Conservation (phyloP, 2,113 vertebrate genomes). For the Colossoma macropomum region DNA sequence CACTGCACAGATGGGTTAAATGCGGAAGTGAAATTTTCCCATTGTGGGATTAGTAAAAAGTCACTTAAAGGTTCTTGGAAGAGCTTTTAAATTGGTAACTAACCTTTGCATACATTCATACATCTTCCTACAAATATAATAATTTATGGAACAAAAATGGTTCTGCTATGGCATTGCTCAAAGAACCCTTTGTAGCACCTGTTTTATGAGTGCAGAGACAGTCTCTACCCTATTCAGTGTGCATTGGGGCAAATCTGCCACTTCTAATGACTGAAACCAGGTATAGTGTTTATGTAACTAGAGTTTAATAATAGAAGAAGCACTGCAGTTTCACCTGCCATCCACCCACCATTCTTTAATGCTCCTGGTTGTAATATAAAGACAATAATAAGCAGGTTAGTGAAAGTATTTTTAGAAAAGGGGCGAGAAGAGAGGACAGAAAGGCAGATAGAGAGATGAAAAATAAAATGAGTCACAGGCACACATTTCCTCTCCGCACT, state of each 20-base stretch:
- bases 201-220: no score
- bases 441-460: slow-evolving; percentile 32
- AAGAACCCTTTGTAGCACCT: background rate
- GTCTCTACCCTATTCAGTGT: background rate
- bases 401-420: slow-evolving; percentile 60
- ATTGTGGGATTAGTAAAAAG: no score
- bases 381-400: slow-evolving; percentile 60
- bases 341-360: slow-evolving; percentile 55
- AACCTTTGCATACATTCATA: no score
- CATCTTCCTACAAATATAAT: no score
- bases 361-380: slow-evolving; percentile 57
- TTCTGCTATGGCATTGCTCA: no score
- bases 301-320: slow-evolving; percentile 67
- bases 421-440: slow-evolving; percentile 23
- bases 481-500: slow-evolving; percentile 61
- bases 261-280: background rate
- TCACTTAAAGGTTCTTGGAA: no score
- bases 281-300: slow-evolving; percentile 64
- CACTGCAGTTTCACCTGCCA: slow-evolving; percentile 44
- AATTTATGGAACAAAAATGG: no score
- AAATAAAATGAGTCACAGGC: slow-evolving; percentile 64
- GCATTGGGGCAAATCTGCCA: background rate
- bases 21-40: no score
- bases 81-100: no score
- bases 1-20: no score